Conservation (phyloP, 2,113 vertebrate species). For the Dromaius novaehollandiae region DNA sequence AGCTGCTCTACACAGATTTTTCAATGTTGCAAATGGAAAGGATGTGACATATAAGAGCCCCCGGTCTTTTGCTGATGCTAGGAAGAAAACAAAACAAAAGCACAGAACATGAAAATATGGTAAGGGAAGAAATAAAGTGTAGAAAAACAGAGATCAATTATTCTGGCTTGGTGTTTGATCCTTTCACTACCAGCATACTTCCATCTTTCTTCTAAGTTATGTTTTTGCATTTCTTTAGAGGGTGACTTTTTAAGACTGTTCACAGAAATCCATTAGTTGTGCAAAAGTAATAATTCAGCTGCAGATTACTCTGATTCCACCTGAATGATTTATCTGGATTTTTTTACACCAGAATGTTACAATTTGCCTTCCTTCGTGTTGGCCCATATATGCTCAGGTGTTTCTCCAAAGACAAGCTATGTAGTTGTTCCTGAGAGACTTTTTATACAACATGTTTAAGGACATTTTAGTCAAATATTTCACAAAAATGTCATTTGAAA, state of each 20-base stretch:
- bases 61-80: not conserved
- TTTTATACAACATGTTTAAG: not conserved
- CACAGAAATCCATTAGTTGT: not conserved
- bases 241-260: not conserved
- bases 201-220: not conserved
- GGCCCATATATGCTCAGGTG: not conserved
- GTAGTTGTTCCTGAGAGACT: not conserved
- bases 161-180: not conserved
- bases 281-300: not conserved
- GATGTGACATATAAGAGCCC: fast-evolving
- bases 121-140: not conserved
- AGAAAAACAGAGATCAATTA: not conserved
- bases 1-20: not conserved
- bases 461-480: not conserved
- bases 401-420: not conserved
- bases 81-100: not conserved
- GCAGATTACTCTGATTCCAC: not conserved
- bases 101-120: not conserved
- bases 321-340: not conserved
- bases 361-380: not conserved
- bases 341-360: not conserved
- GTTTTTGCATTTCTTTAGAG: not conserved
- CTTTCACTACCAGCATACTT: not conserved
- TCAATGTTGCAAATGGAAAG: not conserved
- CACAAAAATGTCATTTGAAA: not conserved